These are phyloP conservation scores for Chaetops frenatus DNA, from an alignment of 2,113 vertebrate species.

Conservation along the genomic window DNA sequence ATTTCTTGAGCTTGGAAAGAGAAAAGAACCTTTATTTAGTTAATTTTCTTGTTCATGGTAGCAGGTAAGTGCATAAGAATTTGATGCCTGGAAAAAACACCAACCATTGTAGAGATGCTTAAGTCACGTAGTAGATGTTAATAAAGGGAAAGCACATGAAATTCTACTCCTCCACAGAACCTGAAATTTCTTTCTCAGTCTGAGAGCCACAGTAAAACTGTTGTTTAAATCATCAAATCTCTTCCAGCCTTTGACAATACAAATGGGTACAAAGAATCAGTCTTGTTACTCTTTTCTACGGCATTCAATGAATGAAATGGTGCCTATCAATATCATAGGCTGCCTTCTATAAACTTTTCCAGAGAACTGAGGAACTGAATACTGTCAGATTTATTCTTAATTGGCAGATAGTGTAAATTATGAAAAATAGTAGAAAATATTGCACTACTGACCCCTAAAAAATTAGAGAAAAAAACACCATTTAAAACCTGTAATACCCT, in stretches of 20 bases:
- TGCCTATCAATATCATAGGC: background rate
- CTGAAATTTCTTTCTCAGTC: background rate
- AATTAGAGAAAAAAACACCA: background rate
- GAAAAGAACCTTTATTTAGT: background rate
- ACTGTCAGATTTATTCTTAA: background rate
- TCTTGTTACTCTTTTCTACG: background rate
- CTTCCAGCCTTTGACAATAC: background rate
- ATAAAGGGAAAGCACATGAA: background rate
- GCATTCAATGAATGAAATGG: background rate
- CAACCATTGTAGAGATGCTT: background rate
- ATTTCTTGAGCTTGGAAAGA: background rate
- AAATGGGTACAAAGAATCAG: background rate
- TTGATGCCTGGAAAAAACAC: background rate
- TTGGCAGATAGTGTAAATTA: background rate
- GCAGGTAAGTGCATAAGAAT: background rate
- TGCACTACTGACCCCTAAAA: background rate
- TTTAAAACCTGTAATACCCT: background rate
- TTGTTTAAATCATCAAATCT: background rate
- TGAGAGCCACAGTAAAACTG: background rate
- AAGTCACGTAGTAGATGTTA: background rate
- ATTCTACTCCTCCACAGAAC: background rate
- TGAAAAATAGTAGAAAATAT: background rate
- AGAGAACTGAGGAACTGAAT: background rate
- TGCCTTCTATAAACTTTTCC: background rate
- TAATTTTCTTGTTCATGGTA: background rate